A percentile compares a stretch with the other conserved stretches of the same genome.
Evolutionary conservation across 2,797 vertebrate genomes (phyloP).

Genomic region (Chrosomus eos): DNA sequence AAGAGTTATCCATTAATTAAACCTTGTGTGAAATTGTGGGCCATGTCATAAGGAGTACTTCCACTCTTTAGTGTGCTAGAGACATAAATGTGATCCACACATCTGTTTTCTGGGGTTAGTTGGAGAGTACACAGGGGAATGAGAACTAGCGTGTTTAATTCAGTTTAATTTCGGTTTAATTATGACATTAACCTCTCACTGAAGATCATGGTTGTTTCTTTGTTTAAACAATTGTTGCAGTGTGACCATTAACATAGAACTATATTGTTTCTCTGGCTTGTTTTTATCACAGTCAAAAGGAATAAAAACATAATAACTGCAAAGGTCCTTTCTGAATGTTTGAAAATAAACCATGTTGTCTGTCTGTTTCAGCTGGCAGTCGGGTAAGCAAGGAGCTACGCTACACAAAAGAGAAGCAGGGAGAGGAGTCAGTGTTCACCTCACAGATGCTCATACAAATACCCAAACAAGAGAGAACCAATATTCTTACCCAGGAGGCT

Average conservation of each 20-base stretch:
- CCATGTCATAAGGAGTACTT: slow-evolving; percentile 25
- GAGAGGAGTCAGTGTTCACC: slow-evolving; percentile 94
- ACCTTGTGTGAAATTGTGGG: slow-evolving; percentile 56
- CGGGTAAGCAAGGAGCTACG: slow-evolving; percentile 94
- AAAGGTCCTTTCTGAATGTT: not conserved
- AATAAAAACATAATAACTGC: not conserved
- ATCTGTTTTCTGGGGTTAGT: slow-evolving; percentile 46
- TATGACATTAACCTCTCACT: slow-evolving; percentile 29
- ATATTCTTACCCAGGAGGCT: slow-evolving; percentile 91
- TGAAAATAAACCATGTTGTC: not conserved
- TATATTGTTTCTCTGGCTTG: not conserved
- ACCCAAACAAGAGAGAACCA: slow-evolving; percentile 86
- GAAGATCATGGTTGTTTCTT: slow-evolving; percentile 17
- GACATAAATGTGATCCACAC: slow-evolving; percentile 42
- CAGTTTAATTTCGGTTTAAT: slow-evolving; percentile 36
- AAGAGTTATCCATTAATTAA: slow-evolving; percentile 46
- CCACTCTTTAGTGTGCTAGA: slow-evolving; percentile 33
- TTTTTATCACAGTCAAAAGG: not conserved
- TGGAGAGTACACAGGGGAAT: slow-evolving; percentile 34
- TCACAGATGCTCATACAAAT: slow-evolving; percentile 98
- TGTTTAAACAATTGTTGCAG: not conserved
- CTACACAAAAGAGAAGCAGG: slow-evolving; percentile 97
- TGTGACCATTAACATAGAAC: not conserved
- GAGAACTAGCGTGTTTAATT: slow-evolving; percentile 12
- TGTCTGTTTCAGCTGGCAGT: slow-evolving; percentile 84